Base-by-base conservation (phyloP, 2,113 vertebrate species). In the Budorcas taxicolor region DNA sequence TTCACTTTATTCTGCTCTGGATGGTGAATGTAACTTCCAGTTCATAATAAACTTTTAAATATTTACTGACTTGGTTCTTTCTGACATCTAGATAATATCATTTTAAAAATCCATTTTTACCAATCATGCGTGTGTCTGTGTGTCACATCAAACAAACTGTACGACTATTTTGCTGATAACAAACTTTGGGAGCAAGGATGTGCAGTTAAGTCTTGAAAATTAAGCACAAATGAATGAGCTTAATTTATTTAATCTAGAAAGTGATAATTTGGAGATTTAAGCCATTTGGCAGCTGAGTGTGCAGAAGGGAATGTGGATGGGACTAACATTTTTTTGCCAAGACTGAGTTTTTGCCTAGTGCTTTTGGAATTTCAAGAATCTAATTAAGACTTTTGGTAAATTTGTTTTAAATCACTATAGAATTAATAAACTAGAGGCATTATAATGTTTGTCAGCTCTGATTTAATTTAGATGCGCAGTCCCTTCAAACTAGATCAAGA, bases 11-110 rank as follows among this genome's bases (percentile, higher is more conserved):
- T 90, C n/a, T 86, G 57, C 45, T 33, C 52, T 91, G 12, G 96
- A 97, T 96, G 90, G 78, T 97, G 93, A 98, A 98, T 98, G 71
- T 97, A 98, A 97, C 96, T 92, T 95, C 57, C 86, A 95, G 96
- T 96, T 97, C 95, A 94, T 98, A 94, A 98, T 86, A 94, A n/a
- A 19, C 31, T 97, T 97, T 98, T 98, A 97, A 90, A 96, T 60
- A 81, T 94, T 96, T 96, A 91, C 81, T 95, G 90, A 81, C 78
- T 87, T 84, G 19, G 3, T 87, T 96, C 6, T 90, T 89, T 91
- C 55, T 92, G 57, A 92, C 11, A 64, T 31, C 43, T 60, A 76
- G 19, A 90, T 71, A 87, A 86, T 71, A 64, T 91, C 12, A 89
- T 62, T 90, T 96, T 14, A 21, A 95, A 90, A 74, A 57, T 53